Evolutionary conservation across 2,113 vertebrate genomes (phyloP), one percentile per base, ranked within the genome.

Genomic region (Hiodon tergisus): DNA sequence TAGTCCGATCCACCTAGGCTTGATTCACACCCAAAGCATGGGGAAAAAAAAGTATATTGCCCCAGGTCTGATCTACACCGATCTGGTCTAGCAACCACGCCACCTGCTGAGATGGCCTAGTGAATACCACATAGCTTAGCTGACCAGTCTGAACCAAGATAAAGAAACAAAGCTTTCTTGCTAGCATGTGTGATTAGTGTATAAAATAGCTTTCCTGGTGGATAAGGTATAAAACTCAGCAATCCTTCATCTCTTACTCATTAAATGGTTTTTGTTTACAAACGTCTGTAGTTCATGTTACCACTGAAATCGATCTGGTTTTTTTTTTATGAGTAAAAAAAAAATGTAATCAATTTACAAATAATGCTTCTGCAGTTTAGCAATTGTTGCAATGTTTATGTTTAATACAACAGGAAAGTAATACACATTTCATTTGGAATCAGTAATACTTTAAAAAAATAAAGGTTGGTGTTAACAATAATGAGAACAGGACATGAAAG

Each of bases 271-370:
- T 67, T 46, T 74, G 63, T 69, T 62, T 51, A 69, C 48, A 61
- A 53, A 59, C 47, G 57, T 31, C 31, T 4, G 48, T 13, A 52
- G 48, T 52, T 7, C 5, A 10, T 2, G 4, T 46, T 54, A 69
- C 47, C 54, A 51, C 48, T 68, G 73, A 68, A 59, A 60, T 14
- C 6, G 31, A 75, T 75, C 65, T 59, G 55, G 46, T 58, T 59
- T 16, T 75, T 58, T 14, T 6, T 16, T 16, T 52, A 68, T 51
- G 6, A 53, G 3, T 14, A 52, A 2, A 31, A 31, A 31, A 31
- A 31, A 31, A 31, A 31, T 31, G n/a, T 31, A 31, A 14, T 68
- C n/a, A 46, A 10, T 68, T 68, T 68, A 54, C 67, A 69, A 16
- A n/a, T 48, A 16, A 10, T 17, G 16, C 50, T 53, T 54, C 47